phyloP scores from a whole-genome alignment of 2,888 invertebrate species.

The Sceliomorpha sp. region DNA sequence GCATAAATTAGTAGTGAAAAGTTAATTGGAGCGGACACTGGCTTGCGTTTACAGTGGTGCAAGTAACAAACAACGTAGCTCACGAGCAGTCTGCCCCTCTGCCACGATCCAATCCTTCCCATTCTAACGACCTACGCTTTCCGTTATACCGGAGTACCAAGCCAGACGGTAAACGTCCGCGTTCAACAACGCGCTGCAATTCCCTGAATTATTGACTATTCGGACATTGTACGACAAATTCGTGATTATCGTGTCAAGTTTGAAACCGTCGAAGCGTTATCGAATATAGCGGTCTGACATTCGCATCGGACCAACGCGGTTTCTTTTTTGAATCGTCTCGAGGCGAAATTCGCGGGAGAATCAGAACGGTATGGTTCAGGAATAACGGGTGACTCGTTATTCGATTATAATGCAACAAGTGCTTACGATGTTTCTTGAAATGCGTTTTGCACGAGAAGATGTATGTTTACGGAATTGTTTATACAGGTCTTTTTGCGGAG shows the following conservation, averaged over 20 bases:
- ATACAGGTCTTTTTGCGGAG: too few species aligned
- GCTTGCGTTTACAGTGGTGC: conserved; percentile 73
- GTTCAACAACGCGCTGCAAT: conserved; percentile 55
- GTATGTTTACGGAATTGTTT: too few species aligned
- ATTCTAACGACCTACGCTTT: conserved; percentile 50
- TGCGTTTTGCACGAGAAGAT: too few species aligned
- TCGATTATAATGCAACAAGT: too few species aligned
- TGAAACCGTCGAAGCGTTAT: conserved; percentile 57
- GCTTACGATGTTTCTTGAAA: too few species aligned
- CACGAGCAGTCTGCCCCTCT: conserved; percentile 38
- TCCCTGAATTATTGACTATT: conserved; percentile 66
- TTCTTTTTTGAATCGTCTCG: conserved; percentile 28
- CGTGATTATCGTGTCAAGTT: conserved; percentile 69
- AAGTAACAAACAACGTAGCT: conserved; percentile 69
- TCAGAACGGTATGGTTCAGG: too few species aligned
- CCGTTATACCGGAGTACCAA: conserved; percentile 46
- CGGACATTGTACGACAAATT: conserved; percentile 67
- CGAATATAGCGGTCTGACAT: conserved; percentile 39
- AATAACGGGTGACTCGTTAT: too few species aligned
- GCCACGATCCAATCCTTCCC: conserved; percentile 51
- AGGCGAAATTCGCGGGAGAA: too few species aligned
- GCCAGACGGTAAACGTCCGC: conserved; percentile 50
- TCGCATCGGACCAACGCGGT: conserved; percentile 20
- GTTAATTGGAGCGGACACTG: conserved; percentile 79
- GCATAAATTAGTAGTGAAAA: conserved; percentile 79